Evolutionary conservation across 2,888 invertebrate genomes (phyloP), one percentile per base, ranked within the genome.

Genomic region (Perithous albicinctus): DNA sequence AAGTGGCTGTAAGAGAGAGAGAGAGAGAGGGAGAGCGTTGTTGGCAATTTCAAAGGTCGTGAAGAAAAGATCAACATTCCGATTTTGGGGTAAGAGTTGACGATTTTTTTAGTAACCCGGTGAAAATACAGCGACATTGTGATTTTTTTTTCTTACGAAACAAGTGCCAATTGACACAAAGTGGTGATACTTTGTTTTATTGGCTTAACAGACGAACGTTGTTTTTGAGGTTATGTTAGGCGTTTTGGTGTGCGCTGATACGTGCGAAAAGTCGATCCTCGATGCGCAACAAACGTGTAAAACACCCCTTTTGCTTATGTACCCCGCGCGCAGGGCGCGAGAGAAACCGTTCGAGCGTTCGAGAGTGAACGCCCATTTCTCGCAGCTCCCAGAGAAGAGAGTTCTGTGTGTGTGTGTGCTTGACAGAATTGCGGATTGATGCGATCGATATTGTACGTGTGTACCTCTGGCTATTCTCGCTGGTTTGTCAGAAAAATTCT

Each of bases 311-410:
- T 54, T 46, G 73, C 63, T 59, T n/a, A n/a, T n/a, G n/a, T n/a
- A 35, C 12, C 35, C 48, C 38, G 51, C 66, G 51, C 66, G 20
- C 51, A 29, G 26, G 69, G 63, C 69, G 64, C 74, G 76, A 41
- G 64, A 72, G n/a, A n/a, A n/a, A n/a, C 72, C 61, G 56, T 46
- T 69, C 87, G 86, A 82, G 80, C 86, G 82, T 84, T 77, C 87
- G 85, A 89, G 85, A 89, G 91, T 91, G 90, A 91, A 91, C 91
- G 91, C 91, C 91, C 91, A 92, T 91, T 91, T 90, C 89, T 89
- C 88, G 86, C 86, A 85, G 83, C 15, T 26, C 23, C 26, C 54
- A 15, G n/a, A 2, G 12, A n/a, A n/a, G n/a, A n/a, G n/a, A n/a
- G n/a, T n/a, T n/a, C n/a, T n/a, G n/a, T n/a, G n/a, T n/a, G n/a